Evolutionary conservation across 2,113 vertebrate genomes (phyloP), one percentile per base, ranked within the genome.

Genomic region (human (Homo sapiens)): DNA sequence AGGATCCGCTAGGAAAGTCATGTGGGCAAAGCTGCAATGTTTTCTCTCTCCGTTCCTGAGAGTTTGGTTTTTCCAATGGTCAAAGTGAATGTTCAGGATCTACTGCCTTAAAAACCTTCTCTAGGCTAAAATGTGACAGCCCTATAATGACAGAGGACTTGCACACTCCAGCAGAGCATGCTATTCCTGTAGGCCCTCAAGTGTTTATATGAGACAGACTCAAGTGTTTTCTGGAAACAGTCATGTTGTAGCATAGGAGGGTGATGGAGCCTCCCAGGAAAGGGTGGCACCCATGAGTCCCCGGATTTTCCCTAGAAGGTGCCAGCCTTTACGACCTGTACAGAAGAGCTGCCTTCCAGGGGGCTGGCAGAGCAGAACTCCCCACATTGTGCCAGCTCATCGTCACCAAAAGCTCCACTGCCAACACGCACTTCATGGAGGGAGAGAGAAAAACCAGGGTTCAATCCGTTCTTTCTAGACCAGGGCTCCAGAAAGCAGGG

Each of bases 331-430:
- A n/a, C 30, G 35, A 9, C 12, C 11, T 8, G 1, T 27, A 6
- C 2, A 18, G 30, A 68, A 38, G 35, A n/a, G n/a, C 20, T 9
- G 38, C 32, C 35, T 32, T 61, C 35, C 8, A 14, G 10, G 18
- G 43, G 17, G 25, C 55, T 14, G 16, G 52, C 52, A 75, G 9
- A 0, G 43, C 75, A 30, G 25, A 43, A 52, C 38, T 35, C 45
- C 14, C 1, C 57, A 0, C 0, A 2, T 0, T 4, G 10, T 10
- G 14, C 20, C 16, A 0, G 61, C 3, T 5, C 82, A 22, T 0
- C 10, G 6, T 22, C 68, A 48, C 66, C 70, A 14, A 10, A 55
- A 57, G 30, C 43, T 85, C 68, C 27, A 5, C 14, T 61, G 35
- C 40, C 35, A 30, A 45, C 50, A 61, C 0, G 2, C 30, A 8